A percentile compares a stretch with the other conserved stretches of the same genome.
Conservation (phyloP, 2,113 vertebrate species). For the Psilopsiagon aymara region DNA sequence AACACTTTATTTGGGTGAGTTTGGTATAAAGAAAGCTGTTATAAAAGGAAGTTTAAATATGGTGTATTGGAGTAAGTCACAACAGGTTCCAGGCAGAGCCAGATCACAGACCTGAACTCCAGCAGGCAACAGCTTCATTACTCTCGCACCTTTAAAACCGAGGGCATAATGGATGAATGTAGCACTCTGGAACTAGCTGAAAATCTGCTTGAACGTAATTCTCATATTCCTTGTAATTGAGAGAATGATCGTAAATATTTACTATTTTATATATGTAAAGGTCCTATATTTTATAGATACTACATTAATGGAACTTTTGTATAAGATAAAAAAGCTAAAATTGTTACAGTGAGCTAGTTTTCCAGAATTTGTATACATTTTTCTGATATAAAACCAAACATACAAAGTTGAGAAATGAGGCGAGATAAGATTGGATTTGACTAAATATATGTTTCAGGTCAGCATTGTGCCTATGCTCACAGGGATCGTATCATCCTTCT, state of each 20-base stretch:
- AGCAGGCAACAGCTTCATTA: accelerated
- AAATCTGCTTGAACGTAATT: background rate
- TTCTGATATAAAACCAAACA: background rate
- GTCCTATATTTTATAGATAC: background rate
- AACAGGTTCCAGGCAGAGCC: background rate
- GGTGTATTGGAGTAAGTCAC: background rate
- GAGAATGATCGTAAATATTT: background rate
- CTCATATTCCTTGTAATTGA: background rate
- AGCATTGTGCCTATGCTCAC: background rate
- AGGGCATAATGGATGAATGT: background rate
- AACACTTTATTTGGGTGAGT: background rate
- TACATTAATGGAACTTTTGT: background rate
- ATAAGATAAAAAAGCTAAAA: background rate
- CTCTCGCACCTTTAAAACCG: background rate
- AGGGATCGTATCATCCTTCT: background rate
- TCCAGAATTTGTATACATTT: background rate
- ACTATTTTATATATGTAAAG: background rate
- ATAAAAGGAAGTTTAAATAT: background rate
- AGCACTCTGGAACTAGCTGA: background rate
- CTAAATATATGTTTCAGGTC: background rate
- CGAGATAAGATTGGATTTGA: background rate
- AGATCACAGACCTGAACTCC: background rate
- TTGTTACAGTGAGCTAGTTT: background rate
- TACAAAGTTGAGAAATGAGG: background rate
- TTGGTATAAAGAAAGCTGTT: background rate